Evolutionary conservation across 1,140 invertebrate genomes (phyloP).

Genomic region (Apis laboriosa): DNA sequence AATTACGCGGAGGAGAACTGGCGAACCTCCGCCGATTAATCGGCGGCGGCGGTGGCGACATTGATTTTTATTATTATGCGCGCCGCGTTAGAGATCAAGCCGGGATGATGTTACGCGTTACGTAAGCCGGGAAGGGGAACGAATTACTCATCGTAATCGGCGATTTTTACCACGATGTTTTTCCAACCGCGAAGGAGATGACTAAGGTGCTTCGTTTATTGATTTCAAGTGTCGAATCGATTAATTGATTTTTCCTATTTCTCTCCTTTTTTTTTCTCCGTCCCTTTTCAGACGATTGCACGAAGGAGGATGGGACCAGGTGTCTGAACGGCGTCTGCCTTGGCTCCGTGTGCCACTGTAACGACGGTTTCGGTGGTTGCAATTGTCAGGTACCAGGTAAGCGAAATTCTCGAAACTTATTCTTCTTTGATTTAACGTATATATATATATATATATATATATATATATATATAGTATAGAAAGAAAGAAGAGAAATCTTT

Average conservation of each 20-base stretch:
- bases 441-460: not conserved
- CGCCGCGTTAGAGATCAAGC: not conserved
- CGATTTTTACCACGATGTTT: not conserved
- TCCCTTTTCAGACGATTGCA: slow-evolving; percentile 89
- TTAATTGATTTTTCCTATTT: slow-evolving; percentile 4
- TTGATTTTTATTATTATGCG: slow-evolving; percentile 43
- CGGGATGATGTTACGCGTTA: not conserved
- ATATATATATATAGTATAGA: not conserved
- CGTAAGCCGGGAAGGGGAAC: slow-evolving; percentile 1
- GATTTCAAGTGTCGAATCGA: not conserved
- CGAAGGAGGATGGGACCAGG: slow-evolving; percentile 90
- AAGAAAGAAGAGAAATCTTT: no score
- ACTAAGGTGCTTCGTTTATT: slow-evolving; percentile 20
- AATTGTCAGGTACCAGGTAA: slow-evolving; percentile 96
- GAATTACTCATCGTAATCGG: slow-evolving; percentile 39
- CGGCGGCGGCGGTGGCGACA: not conserved
- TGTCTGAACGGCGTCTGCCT: slow-evolving; percentile 96
- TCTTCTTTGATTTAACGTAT: not conserved
- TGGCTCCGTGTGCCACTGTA: slow-evolving; percentile 96
- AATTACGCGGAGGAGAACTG: slow-evolving; percentile 30
- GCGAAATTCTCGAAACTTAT: slow-evolving; percentile 49
- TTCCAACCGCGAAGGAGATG: slow-evolving; percentile 11
- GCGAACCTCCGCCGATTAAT: slow-evolving; percentile 25
- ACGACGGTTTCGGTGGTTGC: slow-evolving; percentile 96
- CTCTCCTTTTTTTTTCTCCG: not conserved